These are phyloP conservation scores for Halictus rubicundus DNA, from an alignment of 1,140 invertebrate species.

Conservation along the genomic window DNA sequence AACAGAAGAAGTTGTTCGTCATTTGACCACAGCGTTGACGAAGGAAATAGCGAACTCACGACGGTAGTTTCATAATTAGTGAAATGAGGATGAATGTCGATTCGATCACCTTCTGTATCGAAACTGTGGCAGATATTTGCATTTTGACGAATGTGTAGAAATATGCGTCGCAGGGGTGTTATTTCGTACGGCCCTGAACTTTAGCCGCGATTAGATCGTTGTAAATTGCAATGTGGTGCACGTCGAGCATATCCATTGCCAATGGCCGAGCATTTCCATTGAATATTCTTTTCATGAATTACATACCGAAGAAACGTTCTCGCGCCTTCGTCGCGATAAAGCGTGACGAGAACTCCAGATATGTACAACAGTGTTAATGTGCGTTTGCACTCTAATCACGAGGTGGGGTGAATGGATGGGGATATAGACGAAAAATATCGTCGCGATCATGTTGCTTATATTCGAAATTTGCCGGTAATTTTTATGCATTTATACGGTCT, in stretches of 20 bases:
- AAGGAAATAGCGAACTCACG: neutral
- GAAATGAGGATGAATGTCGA: too few relatives aligned
- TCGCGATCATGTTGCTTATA: constrained; percentile 16
- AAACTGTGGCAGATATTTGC: neutral
- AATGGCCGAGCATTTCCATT: constrained; percentile 70
- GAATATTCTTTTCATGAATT: constrained; percentile 76
- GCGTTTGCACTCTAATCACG: constrained; percentile 62
- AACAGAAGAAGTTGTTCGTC: too few relatives aligned
- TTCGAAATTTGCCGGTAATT: neutral
- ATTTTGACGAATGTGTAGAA: neutral
- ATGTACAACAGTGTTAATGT: constrained; percentile 50
- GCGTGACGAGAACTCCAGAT: constrained; percentile 66
- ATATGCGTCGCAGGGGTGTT: neutral
- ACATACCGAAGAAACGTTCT: constrained; percentile 69
- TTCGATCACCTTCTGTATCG: neutral
- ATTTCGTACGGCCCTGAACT: constrained; percentile 63
- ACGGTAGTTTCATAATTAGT: neutral
- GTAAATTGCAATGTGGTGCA: constrained; percentile 75
- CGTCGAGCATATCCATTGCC: constrained; percentile 71
- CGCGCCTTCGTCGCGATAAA: constrained; percentile 61
- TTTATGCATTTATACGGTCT: neutral
- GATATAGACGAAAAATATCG: constrained; percentile 51
- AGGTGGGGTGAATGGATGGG: constrained; percentile 49
- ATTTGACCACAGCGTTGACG: too few relatives aligned
- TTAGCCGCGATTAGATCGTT: constrained; percentile 72